These are phyloP conservation scores for Caenorhabditis sp. DNA, from an alignment of 2,888 invertebrate genomes.

Conservation along the genomic window DNA sequence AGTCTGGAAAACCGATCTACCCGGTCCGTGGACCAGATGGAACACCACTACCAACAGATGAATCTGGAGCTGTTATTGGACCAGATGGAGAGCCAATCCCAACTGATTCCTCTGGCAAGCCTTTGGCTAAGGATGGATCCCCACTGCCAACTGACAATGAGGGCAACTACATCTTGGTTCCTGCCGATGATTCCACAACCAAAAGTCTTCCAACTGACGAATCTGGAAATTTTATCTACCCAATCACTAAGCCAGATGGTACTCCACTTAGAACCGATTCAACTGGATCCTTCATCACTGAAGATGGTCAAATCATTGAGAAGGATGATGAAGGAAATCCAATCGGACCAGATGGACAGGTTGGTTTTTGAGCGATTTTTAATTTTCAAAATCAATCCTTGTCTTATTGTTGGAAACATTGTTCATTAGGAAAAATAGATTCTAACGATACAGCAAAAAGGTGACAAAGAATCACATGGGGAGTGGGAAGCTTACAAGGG, in stretches of 20 bases:
- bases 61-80: constrained; percentile 45
- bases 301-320: constrained; percentile 38
- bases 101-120: constrained; percentile 57
- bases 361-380: not conserved
- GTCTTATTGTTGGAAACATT: too few relatives aligned
- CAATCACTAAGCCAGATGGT: constrained; percentile 64
- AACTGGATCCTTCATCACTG: constrained; percentile 60
- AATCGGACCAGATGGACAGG: constrained; percentile 59
- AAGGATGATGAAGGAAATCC: constrained; percentile 51
- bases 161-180: constrained; percentile 50
- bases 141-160: constrained; percentile 70
- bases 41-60: constrained; percentile 66
- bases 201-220: constrained; percentile 46
- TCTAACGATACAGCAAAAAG: too few relatives aligned
- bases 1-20: constrained; percentile 55
- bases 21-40: constrained; percentile 64
- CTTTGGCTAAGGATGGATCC: constrained; percentile 25
- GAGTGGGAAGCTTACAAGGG: too few relatives aligned
- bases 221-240: constrained; percentile 43
- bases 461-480: too few relatives aligned
- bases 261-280: constrained; percentile 55
- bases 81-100: constrained; percentile 62
- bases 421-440: too few relatives aligned
- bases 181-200: constrained; percentile 3
- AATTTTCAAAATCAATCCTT: too few relatives aligned